Evolutionary conservation across 1,140 invertebrate species (phyloP).

Genomic region (Mya arenaria): DNA sequence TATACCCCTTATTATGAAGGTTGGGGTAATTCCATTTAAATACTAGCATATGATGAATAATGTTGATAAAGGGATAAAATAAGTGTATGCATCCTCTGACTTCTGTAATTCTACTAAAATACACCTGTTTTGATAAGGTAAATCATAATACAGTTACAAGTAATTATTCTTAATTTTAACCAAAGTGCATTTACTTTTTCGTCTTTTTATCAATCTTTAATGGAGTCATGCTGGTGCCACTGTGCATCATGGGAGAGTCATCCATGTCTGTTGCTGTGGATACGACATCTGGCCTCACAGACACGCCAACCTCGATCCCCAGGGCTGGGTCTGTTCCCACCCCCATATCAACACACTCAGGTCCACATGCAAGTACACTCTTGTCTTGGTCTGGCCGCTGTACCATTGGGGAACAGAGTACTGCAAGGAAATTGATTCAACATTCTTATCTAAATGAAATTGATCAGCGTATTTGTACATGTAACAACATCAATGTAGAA

Average conservation of each 20-base stretch:
- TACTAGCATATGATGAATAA: too few relatives aligned
- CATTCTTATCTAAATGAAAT: too few relatives aligned
- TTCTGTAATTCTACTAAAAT: too few relatives aligned
- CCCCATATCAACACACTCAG: not conserved
- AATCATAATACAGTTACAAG: too few relatives aligned
- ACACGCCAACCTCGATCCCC: not conserved
- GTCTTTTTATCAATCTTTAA: constrained; percentile 61
- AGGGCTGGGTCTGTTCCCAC: constrained; percentile 8
- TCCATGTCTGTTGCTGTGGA: constrained; percentile 50
- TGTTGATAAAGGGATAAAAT: too few relatives aligned
- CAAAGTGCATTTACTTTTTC: constrained; percentile 55
- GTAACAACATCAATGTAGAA: too few relatives aligned
- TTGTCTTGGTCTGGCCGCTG: constrained; percentile 4
- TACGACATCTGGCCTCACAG: constrained; percentile 15
- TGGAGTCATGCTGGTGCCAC: constrained; percentile 67
- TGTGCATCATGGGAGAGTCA: constrained; percentile 9
- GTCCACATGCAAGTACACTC: constrained; percentile 22
- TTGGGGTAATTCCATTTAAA: too few relatives aligned
- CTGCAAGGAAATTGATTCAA: too few relatives aligned
- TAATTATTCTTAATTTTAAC: not conserved
- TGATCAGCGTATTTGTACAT: too few relatives aligned
- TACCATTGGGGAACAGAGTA: constrained; percentile 49
- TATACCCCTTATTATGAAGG: too few relatives aligned
- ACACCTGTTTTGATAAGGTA: too few relatives aligned
- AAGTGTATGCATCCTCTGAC: too few relatives aligned